Percentiles rank a stretch among this genome's conserved stretches.
These are phyloP conservation scores for Merodon equestris DNA, from an alignment of 2,888 invertebrate species.

Conservation along the genomic window DNA sequence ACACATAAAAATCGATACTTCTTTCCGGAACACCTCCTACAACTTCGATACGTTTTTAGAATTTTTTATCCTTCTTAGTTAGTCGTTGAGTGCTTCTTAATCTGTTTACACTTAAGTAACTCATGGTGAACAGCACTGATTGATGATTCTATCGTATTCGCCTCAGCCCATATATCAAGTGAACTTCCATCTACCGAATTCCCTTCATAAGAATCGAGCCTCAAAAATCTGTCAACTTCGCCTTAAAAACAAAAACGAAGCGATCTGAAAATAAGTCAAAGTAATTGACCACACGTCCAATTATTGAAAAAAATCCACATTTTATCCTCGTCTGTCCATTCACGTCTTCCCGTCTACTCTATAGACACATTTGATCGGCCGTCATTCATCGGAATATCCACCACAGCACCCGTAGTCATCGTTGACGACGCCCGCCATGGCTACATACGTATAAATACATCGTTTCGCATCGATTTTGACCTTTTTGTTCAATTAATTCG, in stretches of 20 bases:
- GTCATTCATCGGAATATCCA: neutral
- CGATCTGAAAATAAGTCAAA: neutral
- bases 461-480: slow-evolving; percentile 1
- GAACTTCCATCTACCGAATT: too few relatives aligned
- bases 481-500: slow-evolving; percentile 1
- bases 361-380: neutral
- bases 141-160: too few relatives aligned
- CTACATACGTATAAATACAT: neutral
- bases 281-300: slow-evolving; percentile 6
- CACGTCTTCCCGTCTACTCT: neutral
- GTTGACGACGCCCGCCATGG: neutral
- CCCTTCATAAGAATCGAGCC: too few relatives aligned
- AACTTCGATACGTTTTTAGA: too few relatives aligned
- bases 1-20: too few relatives aligned
- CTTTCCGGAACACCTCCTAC: too few relatives aligned
- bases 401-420: too few relatives aligned
- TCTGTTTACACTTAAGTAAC: too few relatives aligned
- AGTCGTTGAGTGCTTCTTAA: too few relatives aligned
- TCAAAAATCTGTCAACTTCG: neutral
- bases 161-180: too few relatives aligned
- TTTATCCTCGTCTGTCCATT: neutral
- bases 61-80: too few relatives aligned
- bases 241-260: neutral
- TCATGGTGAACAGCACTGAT: too few relatives aligned
- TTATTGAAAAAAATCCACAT: neutral